These are phyloP conservation scores for Xiphorhynchus erythropygius DNA, from an alignment of 2,797 vertebrate species.

Conservation along the genomic window DNA sequence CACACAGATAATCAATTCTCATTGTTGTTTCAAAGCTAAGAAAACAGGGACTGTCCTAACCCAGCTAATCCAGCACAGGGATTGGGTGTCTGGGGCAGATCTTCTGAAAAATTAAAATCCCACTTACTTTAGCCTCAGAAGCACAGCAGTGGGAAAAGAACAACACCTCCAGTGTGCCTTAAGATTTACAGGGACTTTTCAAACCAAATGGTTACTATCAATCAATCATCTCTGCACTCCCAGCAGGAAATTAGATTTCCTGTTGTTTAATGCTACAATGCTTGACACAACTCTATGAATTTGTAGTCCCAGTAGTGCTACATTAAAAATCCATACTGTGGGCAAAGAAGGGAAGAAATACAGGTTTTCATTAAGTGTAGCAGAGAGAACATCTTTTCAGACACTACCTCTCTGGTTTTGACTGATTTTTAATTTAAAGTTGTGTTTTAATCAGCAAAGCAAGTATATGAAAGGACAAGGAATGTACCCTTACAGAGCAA, in stretches of 20 bases:
- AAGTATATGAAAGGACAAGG: not conserved
- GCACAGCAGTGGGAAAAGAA: not conserved
- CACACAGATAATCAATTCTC: not conserved
- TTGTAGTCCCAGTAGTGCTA: not conserved
- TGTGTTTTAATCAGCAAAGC: not conserved
- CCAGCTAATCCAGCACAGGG: not conserved
- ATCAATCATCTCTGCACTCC: constrained; percentile 5
- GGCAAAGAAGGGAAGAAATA: not conserved
- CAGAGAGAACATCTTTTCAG: not conserved
- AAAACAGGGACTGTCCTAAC: not conserved
- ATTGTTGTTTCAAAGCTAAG: not conserved
- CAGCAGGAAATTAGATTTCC: constrained; percentile 26
- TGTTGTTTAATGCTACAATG: not conserved
- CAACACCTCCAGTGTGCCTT: not conserved
- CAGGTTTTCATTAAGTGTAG: not conserved
- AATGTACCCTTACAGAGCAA: not conserved
- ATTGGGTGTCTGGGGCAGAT: not conserved
- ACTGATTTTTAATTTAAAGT: constrained; percentile 5
- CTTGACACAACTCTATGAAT: not conserved
- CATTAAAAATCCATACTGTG: not conserved
- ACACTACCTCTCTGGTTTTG: not conserved
- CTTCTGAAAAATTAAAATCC: not conserved
- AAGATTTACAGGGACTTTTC: not conserved
- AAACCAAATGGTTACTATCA: not conserved
- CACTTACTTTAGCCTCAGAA: not conserved